Evolutionary conservation across 1,140 invertebrate genomes (phyloP), one percentile per base, ranked within the genome.

Genomic region (Heliconius melpomene): DNA sequence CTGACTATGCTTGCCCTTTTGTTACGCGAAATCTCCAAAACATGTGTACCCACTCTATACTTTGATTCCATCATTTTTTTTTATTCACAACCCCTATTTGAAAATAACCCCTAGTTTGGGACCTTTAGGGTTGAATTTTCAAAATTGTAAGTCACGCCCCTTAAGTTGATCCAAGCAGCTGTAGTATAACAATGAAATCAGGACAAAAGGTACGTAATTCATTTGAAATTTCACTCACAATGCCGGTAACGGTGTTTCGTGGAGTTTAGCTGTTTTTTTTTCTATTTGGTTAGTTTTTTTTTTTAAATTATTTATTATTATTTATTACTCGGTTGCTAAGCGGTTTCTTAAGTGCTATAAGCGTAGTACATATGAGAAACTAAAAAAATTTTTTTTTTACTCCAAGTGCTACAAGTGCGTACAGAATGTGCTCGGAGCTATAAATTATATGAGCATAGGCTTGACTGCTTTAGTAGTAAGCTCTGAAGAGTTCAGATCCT

Each of bases 201-300:
- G 60, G 23, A 66, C 60, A 66, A 66, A 66, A 29, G 60, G n/a
- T 23, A 66, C 26, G 26, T 26, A 66, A 66, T 66, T 66, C 60
- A 66, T 66, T 60, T 60, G 57, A 60, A 60, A 60, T 23, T 66
- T 66, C 23, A 23, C 60, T 13, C 60, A 66, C 60, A 66, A 66
- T 66, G 11, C 8, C 60, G 60, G 60, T 66, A 66, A 66, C 60
- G 60, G 60, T 66, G 60, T 9, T 66, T 66, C n/a, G n/a, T 66
- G n/a, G 23, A 57, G n/a, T n/a, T 66, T 66, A 23, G 57, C 20
- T 26, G 8, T 66, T 66, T 66, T 66, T n/a, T 66, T 66, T 46
- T 46, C 40, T 46, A 46, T 46, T 46, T 46, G 40, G 40, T 46
- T 46, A 46, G 40, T 46, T 46, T 46, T 46, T 46, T 40, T 46